Percentiles rank a stretch among this genome's conserved stretches.
Evolutionary conservation across 1,140 invertebrate genomes (phyloP).

Genomic region (Chymomyza costata): DNA sequence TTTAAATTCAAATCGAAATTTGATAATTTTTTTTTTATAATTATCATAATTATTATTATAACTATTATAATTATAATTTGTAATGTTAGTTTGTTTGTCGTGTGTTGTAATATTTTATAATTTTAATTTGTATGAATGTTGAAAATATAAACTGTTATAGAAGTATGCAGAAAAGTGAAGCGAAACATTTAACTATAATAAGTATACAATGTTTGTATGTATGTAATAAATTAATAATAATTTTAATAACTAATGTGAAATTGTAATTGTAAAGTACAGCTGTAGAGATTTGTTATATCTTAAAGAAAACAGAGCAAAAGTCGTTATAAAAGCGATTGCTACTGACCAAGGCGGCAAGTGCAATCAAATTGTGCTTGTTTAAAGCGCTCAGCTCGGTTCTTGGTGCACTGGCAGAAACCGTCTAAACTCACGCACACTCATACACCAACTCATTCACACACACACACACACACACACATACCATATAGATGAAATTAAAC

Average conservation of each 20-base stretch:
- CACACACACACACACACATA: too few relatives aligned
- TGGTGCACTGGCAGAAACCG: too few relatives aligned
- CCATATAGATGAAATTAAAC: too few relatives aligned
- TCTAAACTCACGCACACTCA: too few relatives aligned
- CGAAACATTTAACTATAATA: conserved; percentile 13
- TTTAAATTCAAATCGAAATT: conserved; percentile 3
- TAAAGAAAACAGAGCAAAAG: too few relatives aligned
- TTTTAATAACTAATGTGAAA: conserved; percentile 44
- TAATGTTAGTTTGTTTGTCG: conserved; percentile 25
- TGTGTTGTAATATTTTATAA: conserved; percentile 12
- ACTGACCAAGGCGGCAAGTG: too few relatives aligned
- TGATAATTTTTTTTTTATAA: conserved; percentile 21
- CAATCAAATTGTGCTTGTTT: too few relatives aligned
- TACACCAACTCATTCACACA: too few relatives aligned
- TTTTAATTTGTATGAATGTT: conserved; percentile 24
- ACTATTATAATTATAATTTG: conserved; percentile 3
- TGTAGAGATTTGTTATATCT: not conserved
- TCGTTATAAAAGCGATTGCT: too few relatives aligned
- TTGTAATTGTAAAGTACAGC: conserved; percentile 31
- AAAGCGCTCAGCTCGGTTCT: too few relatives aligned
- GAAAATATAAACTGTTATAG: conserved; percentile 8
- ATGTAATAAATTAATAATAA: too few relatives aligned
- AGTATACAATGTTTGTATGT: conserved; percentile 19
- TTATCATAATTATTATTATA: conserved; percentile 14
- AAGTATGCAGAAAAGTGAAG: too few relatives aligned